Evolutionary conservation across 2,113 vertebrate genomes (phyloP), one percentile per base, ranked within the genome.

Genomic region (Phoxinus phoxinus): DNA sequence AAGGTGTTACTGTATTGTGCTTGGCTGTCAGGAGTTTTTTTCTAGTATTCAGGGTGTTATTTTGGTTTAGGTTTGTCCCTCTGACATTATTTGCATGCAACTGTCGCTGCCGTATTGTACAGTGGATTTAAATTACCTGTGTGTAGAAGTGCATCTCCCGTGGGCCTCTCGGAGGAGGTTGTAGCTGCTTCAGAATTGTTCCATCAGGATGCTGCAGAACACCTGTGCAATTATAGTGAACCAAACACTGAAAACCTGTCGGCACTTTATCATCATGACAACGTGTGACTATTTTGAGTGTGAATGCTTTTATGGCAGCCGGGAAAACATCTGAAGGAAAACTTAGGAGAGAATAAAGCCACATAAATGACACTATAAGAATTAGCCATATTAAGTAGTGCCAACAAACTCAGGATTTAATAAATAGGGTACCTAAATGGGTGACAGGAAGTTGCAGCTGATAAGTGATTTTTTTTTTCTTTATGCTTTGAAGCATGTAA

Each of bases 141-240:
- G 92, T 96, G 93, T 99, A 99, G 91, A 99, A 99, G 84, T 97
- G 95, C 91, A 96, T 93, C 92, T 99, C 98, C 90, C 98, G 94
- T 32, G 96, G 97, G 58, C 98, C 98, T 81, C 98, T 93, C 9
- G 98, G 98, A 53, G 98, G 97, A 46, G 97, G 97, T 88, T 99
- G 98, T 51, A 99, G 89, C 90, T 99, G 98, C 91, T 99, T 99
- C 89, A 99, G 93, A 86, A 99, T 97, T 12, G 97, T 97, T 85
- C 98, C 98, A 89, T 99, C 98, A 13, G 97, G 97, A 92, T 99
- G 97, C 88, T 99, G 97, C 86, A 99, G 81, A 84, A 99, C 99
- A 74, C 98, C 98, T 97, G 84, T 10, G 21, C 71, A 83, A 63
- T 74, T 69, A 58, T 15, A 76, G 12, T 35, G 3, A 83, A 23